Base-by-base conservation (phyloP, 35 echinoderm and acorn worm genomes). In the Ophioderma brevispina region DNA sequence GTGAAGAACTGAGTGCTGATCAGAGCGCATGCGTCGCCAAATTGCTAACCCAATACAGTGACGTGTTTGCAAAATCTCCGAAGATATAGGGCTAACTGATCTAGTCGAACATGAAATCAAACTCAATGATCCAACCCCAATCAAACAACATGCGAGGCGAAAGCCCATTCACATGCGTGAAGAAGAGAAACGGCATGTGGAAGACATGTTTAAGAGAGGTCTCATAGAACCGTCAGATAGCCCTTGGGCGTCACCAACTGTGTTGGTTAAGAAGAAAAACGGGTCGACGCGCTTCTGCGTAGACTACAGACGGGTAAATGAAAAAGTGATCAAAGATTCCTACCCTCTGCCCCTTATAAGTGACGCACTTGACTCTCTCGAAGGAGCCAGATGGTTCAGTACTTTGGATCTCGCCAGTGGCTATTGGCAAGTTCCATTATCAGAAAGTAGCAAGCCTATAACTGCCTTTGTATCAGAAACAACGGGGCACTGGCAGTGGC, bases 351-450 rank as follows among this genome's bases (percentile, higher is more conserved):
- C 93, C 3, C 50, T 39, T 18, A 95, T 95, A 5, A 40, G 91
- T 36, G 93, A 95, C 30, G 43, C 40, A 38, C 63, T 95, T 11
- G 88, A 95, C 43, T 21, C 85, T 14, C 52, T 93, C 0, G 81
- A 91, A 38, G 91, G 94, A 34, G 31, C 94, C 18, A 11, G 52
- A 52, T 94, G 83, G 50, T 98, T 94, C 64, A 92, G 64, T 0
- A 98, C 92, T 11, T 34, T 98, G 32, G 92, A 97, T 78, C 36
- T 97, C 17, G 85, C 89, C 17, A 88, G 83, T 1, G 95, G 95
- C 4, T 97, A 97, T 78, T 97, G 92, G 92, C 95, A 97, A 56
- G 92, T 97, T 14, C 56, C 88, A 34, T 17, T 97, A 31, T 86
- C 80, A 17, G 39, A 85, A 36, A 84, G 86, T 30, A 85, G 81